Evolutionary conservation across 2,888 invertebrate genomes (phyloP).

Genomic region (Chrysomela aeneicollis): DNA sequence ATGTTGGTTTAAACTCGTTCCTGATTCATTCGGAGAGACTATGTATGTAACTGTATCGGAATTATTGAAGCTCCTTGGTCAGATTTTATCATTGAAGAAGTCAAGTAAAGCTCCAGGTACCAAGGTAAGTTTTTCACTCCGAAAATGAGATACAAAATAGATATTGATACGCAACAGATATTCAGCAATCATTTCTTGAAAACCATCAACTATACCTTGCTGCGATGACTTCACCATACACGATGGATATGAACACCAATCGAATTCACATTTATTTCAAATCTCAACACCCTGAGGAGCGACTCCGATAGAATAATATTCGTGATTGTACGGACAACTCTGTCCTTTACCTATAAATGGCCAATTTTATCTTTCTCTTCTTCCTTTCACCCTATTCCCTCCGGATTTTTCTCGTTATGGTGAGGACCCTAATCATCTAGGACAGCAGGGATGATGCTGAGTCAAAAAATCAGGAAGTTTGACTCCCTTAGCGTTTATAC

Average conservation of each 20-base stretch:
- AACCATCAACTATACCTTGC: too few species aligned
- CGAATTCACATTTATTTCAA: constrained; percentile 16
- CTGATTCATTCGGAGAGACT: too few species aligned
- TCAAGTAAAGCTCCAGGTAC: too few species aligned
- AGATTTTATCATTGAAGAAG: too few species aligned
- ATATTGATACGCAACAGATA: too few species aligned
- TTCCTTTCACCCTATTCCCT: neutral
- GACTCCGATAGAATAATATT: neutral
- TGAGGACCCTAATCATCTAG: neutral
- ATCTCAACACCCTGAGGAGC: constrained; percentile 8
- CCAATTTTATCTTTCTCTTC: neutral
- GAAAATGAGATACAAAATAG: too few species aligned
- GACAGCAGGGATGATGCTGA: neutral
- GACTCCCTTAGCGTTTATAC: neutral
- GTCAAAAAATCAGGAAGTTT: neutral
- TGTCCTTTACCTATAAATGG: neutral
- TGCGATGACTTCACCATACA: too few species aligned
- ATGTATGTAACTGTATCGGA: too few species aligned
- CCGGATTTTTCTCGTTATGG: neutral
- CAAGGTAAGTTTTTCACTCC: too few species aligned
- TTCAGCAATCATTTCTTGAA: too few species aligned
- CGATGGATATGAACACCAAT: neutral
- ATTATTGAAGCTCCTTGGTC: too few species aligned
- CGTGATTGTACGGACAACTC: neutral
- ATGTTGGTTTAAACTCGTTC: too few species aligned